Percentiles rank a stretch among this genome's conserved stretches.
phyloP scores from a whole-genome alignment of 2,797 vertebrate species.

The Tragelaphus eurycerus region DNA sequence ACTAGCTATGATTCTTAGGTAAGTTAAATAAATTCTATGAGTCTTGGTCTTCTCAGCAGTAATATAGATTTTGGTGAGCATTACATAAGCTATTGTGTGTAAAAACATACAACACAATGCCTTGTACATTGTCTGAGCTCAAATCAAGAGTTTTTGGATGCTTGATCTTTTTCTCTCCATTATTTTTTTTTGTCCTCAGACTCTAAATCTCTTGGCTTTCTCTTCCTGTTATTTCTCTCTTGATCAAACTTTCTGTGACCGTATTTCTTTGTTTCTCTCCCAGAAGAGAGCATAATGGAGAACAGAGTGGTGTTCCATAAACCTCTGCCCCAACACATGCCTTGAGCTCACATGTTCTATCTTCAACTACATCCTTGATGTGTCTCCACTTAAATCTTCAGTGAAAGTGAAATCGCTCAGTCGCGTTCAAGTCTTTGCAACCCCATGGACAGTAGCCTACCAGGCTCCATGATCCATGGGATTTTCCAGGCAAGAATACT shows the following conservation, averaged over 20 bases:
- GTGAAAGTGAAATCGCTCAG: no score
- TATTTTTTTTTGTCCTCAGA: not conserved
- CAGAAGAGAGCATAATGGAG: not conserved
- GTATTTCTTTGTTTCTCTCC: not conserved
- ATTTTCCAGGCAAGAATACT: no score
- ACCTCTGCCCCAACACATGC: not conserved
- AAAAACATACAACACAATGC: not conserved
- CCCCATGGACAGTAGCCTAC: no score
- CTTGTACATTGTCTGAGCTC: not conserved
- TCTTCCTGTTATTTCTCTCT: not conserved
- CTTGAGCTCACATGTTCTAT: not conserved
- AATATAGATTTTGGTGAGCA: not conserved
- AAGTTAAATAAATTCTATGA: not conserved
- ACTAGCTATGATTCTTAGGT: not conserved
- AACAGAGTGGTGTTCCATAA: not conserved
- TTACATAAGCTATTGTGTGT: not conserved
- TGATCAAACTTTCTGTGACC: not conserved
- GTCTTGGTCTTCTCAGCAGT: not conserved
- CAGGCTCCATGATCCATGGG: no score
- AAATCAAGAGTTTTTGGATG: not conserved
- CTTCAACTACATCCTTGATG: not conserved
- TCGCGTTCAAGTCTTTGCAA: no score
- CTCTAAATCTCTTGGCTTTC: not conserved
- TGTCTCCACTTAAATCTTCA: not conserved
- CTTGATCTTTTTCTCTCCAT: not conserved